Percentiles rank a stretch among this genome's conserved stretches.
phyloP scores from a whole-genome alignment of 1,140 invertebrate species.

The Aphis craccivora region DNA sequence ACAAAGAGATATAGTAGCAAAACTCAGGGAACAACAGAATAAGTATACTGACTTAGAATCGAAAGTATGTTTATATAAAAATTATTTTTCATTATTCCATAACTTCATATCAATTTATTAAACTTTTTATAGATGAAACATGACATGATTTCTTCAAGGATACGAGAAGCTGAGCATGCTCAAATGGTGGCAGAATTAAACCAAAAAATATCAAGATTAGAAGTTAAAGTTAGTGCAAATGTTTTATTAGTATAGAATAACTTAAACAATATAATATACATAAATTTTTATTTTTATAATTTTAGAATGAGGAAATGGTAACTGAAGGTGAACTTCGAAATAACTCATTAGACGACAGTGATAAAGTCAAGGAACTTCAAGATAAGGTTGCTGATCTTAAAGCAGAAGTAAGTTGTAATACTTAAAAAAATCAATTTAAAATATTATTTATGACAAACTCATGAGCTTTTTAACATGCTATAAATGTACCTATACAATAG shows the following conservation, averaged over 20 bases:
- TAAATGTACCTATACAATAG: background rate
- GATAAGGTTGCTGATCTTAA: constrained; percentile 90
- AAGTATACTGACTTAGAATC: constrained; percentile 88
- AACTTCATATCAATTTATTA: background rate
- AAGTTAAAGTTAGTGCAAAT: constrained; percentile 78
- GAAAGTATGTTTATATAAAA: constrained; percentile 66
- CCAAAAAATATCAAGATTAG: constrained; percentile 92
- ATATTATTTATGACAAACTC: background rate
- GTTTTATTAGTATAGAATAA: constrained; percentile 52
- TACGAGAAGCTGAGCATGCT: constrained; percentile 92
- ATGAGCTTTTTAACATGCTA: constrained; percentile 14
- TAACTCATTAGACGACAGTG: constrained; percentile 78
- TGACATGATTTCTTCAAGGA: constrained; percentile 91
- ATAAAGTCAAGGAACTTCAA: constrained; percentile 84
- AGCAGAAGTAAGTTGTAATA: constrained; percentile 77
- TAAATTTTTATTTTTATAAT: constrained; percentile 60
- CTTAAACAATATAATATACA: background rate
- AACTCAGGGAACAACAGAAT: constrained; percentile 85
- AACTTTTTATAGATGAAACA: constrained; percentile 78
- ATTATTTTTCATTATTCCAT: background rate
- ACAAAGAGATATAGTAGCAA: constrained; percentile 78
- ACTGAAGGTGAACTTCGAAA: constrained; percentile 86
- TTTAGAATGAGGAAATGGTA: constrained; percentile 89
- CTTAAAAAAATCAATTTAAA: background rate
- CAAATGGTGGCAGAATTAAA: constrained; percentile 93